Conservation (phyloP, 1,140 invertebrate species). For the Drosophila mauritiana region DNA sequence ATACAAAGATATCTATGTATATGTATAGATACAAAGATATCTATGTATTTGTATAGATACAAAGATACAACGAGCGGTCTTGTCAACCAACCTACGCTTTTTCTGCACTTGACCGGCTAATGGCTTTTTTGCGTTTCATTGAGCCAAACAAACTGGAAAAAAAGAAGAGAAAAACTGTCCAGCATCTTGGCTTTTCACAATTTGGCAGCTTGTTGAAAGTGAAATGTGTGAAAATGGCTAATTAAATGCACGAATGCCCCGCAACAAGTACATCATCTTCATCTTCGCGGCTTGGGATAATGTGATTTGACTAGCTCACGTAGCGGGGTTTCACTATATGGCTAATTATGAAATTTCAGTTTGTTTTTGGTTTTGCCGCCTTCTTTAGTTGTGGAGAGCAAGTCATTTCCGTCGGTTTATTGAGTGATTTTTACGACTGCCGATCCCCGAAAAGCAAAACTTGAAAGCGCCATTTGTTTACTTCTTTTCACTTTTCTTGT, state of each 20-base stretch:
- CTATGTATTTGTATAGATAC: not conserved
- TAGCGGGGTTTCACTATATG: conserved; percentile 39
- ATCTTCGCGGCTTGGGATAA: conserved; percentile 20
- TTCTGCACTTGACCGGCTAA: conserved; percentile 71
- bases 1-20: conserved; percentile 43
- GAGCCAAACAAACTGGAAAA: conserved; percentile 4
- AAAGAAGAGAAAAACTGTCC: not conserved
- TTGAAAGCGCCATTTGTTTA: conserved; percentile 37
- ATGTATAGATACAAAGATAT: conserved; percentile 28
- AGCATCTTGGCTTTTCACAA: conserved; percentile 60
- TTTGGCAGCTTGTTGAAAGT: conserved; percentile 82
- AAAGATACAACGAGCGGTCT: conserved; percentile 24
- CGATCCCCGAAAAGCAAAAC: conserved; percentile 24
- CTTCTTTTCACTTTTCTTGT: conserved; percentile 31
- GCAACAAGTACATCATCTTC: conserved; percentile 2
- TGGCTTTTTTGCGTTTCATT: conserved; percentile 81
- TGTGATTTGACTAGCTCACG: conserved; percentile 48
- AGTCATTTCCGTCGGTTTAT: conserved; percentile 67
- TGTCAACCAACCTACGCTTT: conserved; percentile 73
- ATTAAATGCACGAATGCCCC: conserved; percentile 69
- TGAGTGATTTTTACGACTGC: conserved; percentile 59
- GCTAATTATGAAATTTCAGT: conserved; percentile 64
- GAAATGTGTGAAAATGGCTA: conserved; percentile 82
- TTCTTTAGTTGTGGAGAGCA: conserved; percentile 17
- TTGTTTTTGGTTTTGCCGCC: conserved; percentile 18